Evolutionary conservation across 2,888 invertebrate genomes (phyloP), one percentile per base, ranked within the genome.

Genomic region (Drosophila nr. medialis): DNA sequence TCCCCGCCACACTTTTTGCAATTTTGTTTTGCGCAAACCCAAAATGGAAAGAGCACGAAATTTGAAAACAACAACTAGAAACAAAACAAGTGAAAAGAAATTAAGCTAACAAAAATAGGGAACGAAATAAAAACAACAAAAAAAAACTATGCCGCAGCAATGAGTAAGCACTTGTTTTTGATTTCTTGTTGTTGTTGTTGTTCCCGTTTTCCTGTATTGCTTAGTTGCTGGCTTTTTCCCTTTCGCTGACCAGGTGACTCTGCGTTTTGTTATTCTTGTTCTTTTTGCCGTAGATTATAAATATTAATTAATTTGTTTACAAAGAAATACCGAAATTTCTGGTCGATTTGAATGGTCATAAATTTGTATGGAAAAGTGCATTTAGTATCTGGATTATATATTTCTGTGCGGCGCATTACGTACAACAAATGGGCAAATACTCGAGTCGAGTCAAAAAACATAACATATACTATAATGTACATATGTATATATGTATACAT

Each of bases 301-400:
- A 86, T 86, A 76, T 81, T 89, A 81, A 89, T 85, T 81, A 69
- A 74, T 86, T 85, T 85, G 84, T 85, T 86, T 86, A 89, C 87
- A 81, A 59, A 66, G 60, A 73, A 73, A 77, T 55, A 11, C 18
- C 56, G 62, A 81, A 84, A 73, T 65, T 78, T 78, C 63, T 72
- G 75, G 62, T 75, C 67, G 61, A 75, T 76, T 80, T 80, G 38
- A 51, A 74, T 50, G 61, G 49, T 42, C 66, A 58, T 75, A 60
- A 75, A 70, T 75, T 79, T 29, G 45, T 51, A 24, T 21, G 34
- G 58, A 69, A 70, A 81, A 85, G 56, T 83, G 88, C 83, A 86
- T 86, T 61, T 72, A 72, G 74, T 73, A 79, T 83, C 50, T 63
- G 60, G 55, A 81, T 68, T 70, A 68, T 70, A 68, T 24, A 67